Conservation (phyloP, 2,797 vertebrate species). For the Choloepus didactylus region DNA sequence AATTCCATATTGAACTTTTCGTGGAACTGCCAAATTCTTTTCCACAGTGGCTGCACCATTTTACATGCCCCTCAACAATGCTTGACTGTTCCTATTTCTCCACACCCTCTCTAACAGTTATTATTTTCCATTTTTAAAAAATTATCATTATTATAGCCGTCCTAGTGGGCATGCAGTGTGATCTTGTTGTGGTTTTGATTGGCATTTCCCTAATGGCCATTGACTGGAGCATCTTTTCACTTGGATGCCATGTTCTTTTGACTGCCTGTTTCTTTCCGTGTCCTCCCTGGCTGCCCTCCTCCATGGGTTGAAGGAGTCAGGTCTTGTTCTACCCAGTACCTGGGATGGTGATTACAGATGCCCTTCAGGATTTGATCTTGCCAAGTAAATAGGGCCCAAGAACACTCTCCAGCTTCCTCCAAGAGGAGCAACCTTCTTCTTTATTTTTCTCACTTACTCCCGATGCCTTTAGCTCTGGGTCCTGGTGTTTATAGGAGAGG, state of each 20-base stretch:
- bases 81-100: too few relatives aligned
- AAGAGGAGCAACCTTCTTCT: neutral
- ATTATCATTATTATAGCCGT: too few relatives aligned
- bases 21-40: too few relatives aligned
- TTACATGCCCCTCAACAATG: too few relatives aligned
- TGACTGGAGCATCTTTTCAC: neutral
- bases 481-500: neutral
- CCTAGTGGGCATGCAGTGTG: too few relatives aligned
- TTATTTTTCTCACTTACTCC: neutral
- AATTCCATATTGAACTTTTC: too few relatives aligned
- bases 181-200: too few relatives aligned
- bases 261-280: neutral
- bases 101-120: too few relatives aligned
- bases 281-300: neutral
- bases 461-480: neutral
- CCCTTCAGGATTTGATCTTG: neutral
- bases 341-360: neutral
- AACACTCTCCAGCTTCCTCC: neutral
- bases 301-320: neutral
- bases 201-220: too few relatives aligned
- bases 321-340: neutral
- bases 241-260: neutral
- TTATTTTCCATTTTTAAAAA: too few relatives aligned
- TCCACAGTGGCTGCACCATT: too few relatives aligned
- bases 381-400: neutral